A percentile compares a stretch with the other conserved stretches of the same genome.
These are phyloP conservation scores for Dermatemys mawii DNA, from an alignment of 2,113 vertebrate genomes.

Conservation along the genomic window DNA sequence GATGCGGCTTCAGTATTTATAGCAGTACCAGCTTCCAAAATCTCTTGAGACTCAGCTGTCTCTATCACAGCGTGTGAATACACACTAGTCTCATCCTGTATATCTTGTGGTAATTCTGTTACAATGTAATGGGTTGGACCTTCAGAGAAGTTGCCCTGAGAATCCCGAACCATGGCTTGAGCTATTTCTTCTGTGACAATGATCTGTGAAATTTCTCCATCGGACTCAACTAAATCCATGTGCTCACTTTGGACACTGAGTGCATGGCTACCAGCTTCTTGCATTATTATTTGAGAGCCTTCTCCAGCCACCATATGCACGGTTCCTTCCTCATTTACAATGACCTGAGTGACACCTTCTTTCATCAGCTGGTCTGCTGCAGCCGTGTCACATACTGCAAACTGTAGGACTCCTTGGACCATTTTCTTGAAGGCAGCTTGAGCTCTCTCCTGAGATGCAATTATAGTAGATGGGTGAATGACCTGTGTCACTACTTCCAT, in stretches of 20 bases:
- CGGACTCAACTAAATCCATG: slow-evolving; percentile 74
- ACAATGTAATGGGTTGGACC: slow-evolving; percentile 94
- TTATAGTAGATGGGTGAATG: slow-evolving; percentile 73
- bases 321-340: slow-evolving; percentile 91
- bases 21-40: slow-evolving; percentile 68
- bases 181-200: slow-evolving; percentile 83
- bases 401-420: slow-evolving; percentile 94
- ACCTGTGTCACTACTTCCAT: slow-evolving; percentile 80
- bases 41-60: slow-evolving; percentile 57
- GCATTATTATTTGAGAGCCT: slow-evolving; percentile 83
- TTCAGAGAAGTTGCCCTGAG: slow-evolving; percentile 70
- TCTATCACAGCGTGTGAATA: slow-evolving; percentile 82
- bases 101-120: slow-evolving; percentile 88
- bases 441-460: slow-evolving; percentile 74
- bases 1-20: slow-evolving; percentile 39
- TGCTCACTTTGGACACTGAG: slow-evolving; percentile 73
- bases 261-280: slow-evolving; percentile 70
- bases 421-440: slow-evolving; percentile 81
- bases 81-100: slow-evolving; percentile 82
- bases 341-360: slow-evolving; percentile 93
- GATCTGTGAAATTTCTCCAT: slow-evolving; percentile 82
- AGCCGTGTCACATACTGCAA: slow-evolving; percentile 83
- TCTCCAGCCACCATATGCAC: slow-evolving; percentile 84
- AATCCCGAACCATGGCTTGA: slow-evolving; percentile 80
- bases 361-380: slow-evolving; percentile 89